These are phyloP conservation scores for Cephalophus harveyi DNA, from an alignment of 2,113 vertebrate species.

Conservation along the genomic window DNA sequence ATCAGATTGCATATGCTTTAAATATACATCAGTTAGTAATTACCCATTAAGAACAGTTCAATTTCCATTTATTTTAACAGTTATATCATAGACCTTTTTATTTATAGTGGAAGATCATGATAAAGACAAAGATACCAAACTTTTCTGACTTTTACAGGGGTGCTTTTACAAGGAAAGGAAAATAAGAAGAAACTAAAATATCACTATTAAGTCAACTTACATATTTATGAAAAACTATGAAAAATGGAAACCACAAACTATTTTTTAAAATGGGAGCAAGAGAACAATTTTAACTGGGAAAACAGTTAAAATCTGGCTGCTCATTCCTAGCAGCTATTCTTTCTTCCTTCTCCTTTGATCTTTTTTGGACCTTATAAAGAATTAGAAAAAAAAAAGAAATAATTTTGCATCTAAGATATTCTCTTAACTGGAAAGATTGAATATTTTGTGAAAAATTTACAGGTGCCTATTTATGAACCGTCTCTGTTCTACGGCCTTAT, in stretches of 20 bases:
- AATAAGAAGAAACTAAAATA: conserved; percentile 6
- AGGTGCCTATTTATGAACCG: background rate
- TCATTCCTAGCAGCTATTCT: background rate
- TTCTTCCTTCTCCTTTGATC: background rate
- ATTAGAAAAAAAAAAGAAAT: background rate
- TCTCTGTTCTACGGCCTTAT: background rate
- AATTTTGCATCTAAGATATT: background rate
- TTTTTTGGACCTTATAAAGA: conserved; percentile 22
- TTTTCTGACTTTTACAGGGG: background rate
- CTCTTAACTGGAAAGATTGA: background rate
- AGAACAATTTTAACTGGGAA: background rate
- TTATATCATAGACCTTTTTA: conserved; percentile 33
- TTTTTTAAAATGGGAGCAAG: background rate
- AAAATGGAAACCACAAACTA: conserved; percentile 9
- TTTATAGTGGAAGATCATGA: background rate
- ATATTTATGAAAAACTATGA: conserved; percentile 21
- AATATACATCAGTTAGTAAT: conserved; percentile 60
- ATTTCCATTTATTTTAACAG: conserved; percentile 68
- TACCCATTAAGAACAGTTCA: conserved; percentile 57
- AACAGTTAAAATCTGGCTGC: background rate
- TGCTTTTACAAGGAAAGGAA: conserved; percentile 6
- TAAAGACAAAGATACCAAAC: background rate
- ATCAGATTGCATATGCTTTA: conserved; percentile 39
- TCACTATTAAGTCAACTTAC: background rate
- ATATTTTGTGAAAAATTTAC: background rate